Percentiles rank a stretch among this genome's conserved stretches.
phyloP scores from a whole-genome alignment of 2,797 vertebrate genomes.

The Decapterus maruadsi region DNA sequence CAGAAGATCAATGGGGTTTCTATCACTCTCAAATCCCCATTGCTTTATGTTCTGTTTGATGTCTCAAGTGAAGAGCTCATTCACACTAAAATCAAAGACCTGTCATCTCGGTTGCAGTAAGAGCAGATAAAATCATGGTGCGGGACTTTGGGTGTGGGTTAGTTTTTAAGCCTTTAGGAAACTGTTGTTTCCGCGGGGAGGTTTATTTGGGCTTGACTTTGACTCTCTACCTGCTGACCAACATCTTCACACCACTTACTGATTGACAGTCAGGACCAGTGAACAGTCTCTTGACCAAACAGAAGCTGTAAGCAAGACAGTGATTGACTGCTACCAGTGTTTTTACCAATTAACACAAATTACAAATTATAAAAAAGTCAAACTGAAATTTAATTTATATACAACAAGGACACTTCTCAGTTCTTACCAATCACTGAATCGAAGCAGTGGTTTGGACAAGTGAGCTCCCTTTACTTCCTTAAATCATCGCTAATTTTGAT shows the following conservation, averaged over 20 bases:
- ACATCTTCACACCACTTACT: constrained; percentile 30
- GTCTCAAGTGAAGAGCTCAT: constrained; percentile 81
- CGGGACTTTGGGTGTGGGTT: constrained; percentile 61
- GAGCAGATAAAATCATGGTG: constrained; percentile 76
- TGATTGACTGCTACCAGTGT: neutral
- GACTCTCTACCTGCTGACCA: constrained; percentile 48
- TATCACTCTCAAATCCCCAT: constrained; percentile 82
- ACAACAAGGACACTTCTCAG: neutral
- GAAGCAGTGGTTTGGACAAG: neutral
- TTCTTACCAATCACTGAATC: neutral
- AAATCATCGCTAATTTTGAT: neutral
- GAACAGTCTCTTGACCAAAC: constrained; percentile 15
- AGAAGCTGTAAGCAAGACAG: neutral
- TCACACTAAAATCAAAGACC: constrained; percentile 83
- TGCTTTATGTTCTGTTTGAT: constrained; percentile 86
- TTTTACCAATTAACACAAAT: neutral
- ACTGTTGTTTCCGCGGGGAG: constrained; percentile 54
- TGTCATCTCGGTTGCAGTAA: constrained; percentile 77
- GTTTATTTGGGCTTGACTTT: constrained; percentile 36
- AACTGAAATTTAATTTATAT: neutral
- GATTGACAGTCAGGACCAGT: constrained; percentile 15
- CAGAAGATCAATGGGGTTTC: constrained; percentile 83
- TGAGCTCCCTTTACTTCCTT: neutral
- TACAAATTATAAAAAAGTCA: neutral
- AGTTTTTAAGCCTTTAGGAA: constrained; percentile 62